These are phyloP conservation scores for Octopus sinensis DNA, from an alignment of 1,140 invertebrate genomes.

Conservation along the genomic window DNA sequence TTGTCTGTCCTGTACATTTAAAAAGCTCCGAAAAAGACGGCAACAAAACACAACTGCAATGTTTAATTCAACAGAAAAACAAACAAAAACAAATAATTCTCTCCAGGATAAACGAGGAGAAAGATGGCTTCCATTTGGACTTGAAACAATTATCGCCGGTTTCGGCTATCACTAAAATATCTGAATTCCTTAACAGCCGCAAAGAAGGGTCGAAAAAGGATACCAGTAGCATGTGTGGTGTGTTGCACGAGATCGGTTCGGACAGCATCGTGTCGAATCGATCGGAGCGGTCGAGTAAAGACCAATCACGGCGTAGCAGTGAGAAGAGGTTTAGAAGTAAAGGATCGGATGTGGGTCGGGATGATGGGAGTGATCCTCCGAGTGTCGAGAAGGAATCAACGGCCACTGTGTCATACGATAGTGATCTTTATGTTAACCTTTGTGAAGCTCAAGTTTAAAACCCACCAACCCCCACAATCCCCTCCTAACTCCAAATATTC, in stretches of 20 bases:
- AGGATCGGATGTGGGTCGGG: conserved; percentile 40
- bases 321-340: conserved; percentile 32
- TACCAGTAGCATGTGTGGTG: conserved; percentile 22
- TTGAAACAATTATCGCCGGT: conserved; percentile 38
- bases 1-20: conserved; percentile 38
- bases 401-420: conserved; percentile 52
- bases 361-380: conserved; percentile 50
- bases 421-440: conserved; percentile 52
- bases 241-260: conserved; percentile 33
- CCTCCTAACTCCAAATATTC: not conserved
- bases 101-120: conserved; percentile 50
- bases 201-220: conserved; percentile 20
- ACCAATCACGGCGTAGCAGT: conserved; percentile 20
- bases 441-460: conserved; percentile 51
- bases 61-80: conserved; percentile 47
- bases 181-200: conserved; percentile 11
- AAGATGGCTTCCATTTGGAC: conserved; percentile 39
- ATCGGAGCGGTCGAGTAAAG: conserved; percentile 37
- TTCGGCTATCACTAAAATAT: conserved; percentile 24
- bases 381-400: conserved; percentile 54
- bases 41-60: conserved; percentile 47
- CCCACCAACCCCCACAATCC: not conserved
- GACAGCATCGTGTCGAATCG: conserved; percentile 40
- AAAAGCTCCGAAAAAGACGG: conserved; percentile 39
- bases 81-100: conserved; percentile 45